Evolutionary conservation across 1,140 invertebrate species (phyloP).

Genomic region (Calephelis virginiensis): DNA sequence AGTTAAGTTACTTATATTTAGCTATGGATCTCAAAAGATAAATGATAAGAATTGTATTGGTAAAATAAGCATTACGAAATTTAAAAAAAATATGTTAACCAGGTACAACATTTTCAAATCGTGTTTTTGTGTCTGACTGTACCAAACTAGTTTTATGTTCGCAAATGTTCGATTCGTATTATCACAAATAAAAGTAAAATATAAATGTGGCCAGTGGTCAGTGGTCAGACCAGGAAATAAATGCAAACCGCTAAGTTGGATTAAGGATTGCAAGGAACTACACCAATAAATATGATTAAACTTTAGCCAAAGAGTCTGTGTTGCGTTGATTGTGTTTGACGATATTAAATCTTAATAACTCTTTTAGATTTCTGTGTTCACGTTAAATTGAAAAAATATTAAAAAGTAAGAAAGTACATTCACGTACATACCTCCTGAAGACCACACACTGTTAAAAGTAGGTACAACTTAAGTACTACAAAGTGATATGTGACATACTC

Average conservation of each 20-base stretch:
- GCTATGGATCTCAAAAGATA: too few relatives aligned
- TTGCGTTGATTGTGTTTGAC: background rate
- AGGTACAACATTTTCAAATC: background rate
- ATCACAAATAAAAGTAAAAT: conserved; percentile 4
- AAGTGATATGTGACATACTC: too few relatives aligned
- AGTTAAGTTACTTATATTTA: too few relatives aligned
- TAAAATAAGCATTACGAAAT: too few relatives aligned
- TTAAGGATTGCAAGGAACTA: conserved; percentile 7
- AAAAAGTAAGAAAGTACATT: too few relatives aligned
- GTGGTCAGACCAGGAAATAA: conserved; percentile 16
- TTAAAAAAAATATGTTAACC: too few relatives aligned
- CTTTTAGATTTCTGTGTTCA: background rate
- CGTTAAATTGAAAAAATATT: background rate
- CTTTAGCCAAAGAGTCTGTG: background rate
- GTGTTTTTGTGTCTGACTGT: background rate
- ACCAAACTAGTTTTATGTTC: conserved; percentile 2
- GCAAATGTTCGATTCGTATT: conserved; percentile 3
- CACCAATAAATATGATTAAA: conserved; percentile 9
- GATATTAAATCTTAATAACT: background rate
- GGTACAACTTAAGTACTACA: too few relatives aligned
- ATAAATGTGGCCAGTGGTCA: conserved; percentile 1
- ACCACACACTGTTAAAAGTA: too few relatives aligned
- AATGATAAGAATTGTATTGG: too few relatives aligned
- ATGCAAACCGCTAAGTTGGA: conserved; percentile 5
- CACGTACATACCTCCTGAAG: too few relatives aligned